Evolutionary conservation across 2,888 invertebrate genomes (phyloP), one percentile per base, ranked within the genome.

Genomic region (Galeopsomyia nigrocyanea): DNA sequence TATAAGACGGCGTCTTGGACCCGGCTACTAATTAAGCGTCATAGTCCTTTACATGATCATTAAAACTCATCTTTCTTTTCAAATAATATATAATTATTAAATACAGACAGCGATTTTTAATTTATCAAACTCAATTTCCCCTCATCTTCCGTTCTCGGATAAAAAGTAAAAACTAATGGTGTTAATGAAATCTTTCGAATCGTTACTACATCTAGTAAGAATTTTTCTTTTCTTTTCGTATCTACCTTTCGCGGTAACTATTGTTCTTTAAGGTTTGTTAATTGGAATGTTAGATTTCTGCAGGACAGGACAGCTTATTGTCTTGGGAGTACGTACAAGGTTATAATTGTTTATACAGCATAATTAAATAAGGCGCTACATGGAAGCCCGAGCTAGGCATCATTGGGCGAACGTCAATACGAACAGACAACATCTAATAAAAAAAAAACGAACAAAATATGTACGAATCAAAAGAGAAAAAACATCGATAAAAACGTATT

Each of bases 1-100:
- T 78, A 75, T 82, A 74, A 71, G 66, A 66, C 77, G 71, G 68
- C 74, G 77, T 77, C 75, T 78, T 78, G 71, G 77, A 80, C 75
- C 74, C 75, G 77, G 55, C 69, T 75, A 74, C 63, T 72, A 75
- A 70, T 72, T 75, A 77, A 78, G 77, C 76, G 77, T 77, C 76
- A 75, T 73, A 69, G 67, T 73, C 66, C 62, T 69, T 68, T 66
- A 58, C 26, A 70, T 71, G 68, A 70, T 74, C 68, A 49, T 61
- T 49, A 67, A 56, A 50, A 14, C 17, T 56, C 62, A 22, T 60
- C 19, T 70, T 46, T 61, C 21, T 49, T 62, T 68, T 68, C 61
- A 65, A 73, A 70, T 69, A 75, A 60, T 58, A 67, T 26, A 47
- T 55, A 67, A 65, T 71, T 62, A 67, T 60, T 61, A 70, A 71